Evolutionary conservation across 2,888 invertebrate species (phyloP).

Genomic region (Cryptophagus acutangulus): DNA sequence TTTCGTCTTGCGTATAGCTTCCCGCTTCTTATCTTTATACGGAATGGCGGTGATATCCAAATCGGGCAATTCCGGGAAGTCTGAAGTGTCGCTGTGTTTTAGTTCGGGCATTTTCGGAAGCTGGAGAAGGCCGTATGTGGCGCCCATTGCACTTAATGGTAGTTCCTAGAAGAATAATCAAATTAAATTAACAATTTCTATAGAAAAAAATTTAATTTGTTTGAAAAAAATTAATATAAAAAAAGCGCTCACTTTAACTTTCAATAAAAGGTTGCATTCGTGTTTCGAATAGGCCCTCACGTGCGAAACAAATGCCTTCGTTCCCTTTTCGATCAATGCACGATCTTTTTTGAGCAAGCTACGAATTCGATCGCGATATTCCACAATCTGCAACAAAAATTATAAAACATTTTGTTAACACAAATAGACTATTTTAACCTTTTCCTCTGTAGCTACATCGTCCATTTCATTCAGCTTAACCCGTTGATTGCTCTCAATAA

Average conservation of each 20-base stretch:
- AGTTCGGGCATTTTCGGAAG: constrained; percentile 95
- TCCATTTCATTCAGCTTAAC: constrained; percentile 58
- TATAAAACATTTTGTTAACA: constrained; percentile 6
- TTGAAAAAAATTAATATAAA: too few species aligned
- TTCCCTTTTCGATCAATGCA: constrained; percentile 78
- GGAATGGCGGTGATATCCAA: constrained; percentile 71
- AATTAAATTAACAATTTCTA: constrained; percentile 6
- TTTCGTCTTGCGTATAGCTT: constrained; percentile 67
- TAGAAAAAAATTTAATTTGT: constrained; percentile 6
- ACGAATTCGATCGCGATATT: constrained; percentile 57
- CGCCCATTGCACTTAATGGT: constrained; percentile 77
- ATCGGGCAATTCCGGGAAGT: constrained; percentile 54
- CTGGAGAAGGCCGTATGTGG: constrained; percentile 83
- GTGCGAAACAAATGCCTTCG: constrained; percentile 92
- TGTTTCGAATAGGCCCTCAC: constrained; percentile 92
- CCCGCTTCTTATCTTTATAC: constrained; percentile 75
- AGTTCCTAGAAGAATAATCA: constrained; percentile 61
- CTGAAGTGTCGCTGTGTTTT: constrained; percentile 57
- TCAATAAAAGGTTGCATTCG: constrained; percentile 85
- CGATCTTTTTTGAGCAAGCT: constrained; percentile 67
- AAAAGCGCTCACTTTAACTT: constrained; percentile 65
- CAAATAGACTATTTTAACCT: constrained; percentile 16
- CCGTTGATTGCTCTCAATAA: constrained; percentile 85
- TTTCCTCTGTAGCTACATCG: constrained; percentile 28
- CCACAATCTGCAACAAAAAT: constrained; percentile 31